These are phyloP conservation scores for Telenomus remus DNA, from an alignment of 1,140 invertebrate genomes.

Conservation along the genomic window DNA sequence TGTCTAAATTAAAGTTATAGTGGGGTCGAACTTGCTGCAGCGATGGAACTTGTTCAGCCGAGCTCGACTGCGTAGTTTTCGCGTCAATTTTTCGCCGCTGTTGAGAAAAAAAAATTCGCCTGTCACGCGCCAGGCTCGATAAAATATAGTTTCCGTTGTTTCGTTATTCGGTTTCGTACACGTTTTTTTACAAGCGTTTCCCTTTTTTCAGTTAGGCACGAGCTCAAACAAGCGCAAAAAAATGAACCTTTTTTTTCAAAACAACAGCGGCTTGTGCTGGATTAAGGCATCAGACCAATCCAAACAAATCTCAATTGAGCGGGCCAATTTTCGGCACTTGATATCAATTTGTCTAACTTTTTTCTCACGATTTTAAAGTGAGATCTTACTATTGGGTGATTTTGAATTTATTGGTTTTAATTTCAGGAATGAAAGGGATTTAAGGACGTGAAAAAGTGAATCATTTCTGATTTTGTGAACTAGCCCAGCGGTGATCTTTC, in stretches of 20 bases:
- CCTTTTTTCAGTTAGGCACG: slow-evolving; percentile 5
- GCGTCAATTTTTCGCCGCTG: slow-evolving; percentile 42
- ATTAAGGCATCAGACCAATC: slow-evolving; percentile 63
- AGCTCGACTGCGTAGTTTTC: slow-evolving; percentile 42
- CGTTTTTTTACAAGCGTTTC: not conserved
- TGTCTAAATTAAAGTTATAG: slow-evolving; percentile 69
- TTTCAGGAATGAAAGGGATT: too few relatives aligned
- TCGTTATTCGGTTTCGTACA: not conserved
- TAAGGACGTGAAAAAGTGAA: too few relatives aligned
- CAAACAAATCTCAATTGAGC: slow-evolving; percentile 66
- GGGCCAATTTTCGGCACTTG: slow-evolving; percentile 42
- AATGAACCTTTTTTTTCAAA: slow-evolving; percentile 58
- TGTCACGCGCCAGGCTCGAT: slow-evolving; percentile 15
- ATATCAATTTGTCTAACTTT: slow-evolving; percentile 19
- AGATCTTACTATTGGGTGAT: not conserved
- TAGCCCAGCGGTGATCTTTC: too few relatives aligned
- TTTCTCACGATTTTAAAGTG: not conserved
- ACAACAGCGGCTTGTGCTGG: slow-evolving; percentile 24
- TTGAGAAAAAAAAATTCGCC: slow-evolving; percentile 22
- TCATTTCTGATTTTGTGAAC: too few relatives aligned
- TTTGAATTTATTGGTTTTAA: too few relatives aligned
- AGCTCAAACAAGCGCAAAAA: slow-evolving; percentile 3
- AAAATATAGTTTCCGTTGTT: slow-evolving; percentile 28
- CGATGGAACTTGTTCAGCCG: slow-evolving; percentile 62
- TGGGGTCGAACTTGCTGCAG: slow-evolving; percentile 64